Evolutionary conservation across 2,888 invertebrate species (phyloP).

Genomic region (Ashinkailepas kermadecensis): DNA sequence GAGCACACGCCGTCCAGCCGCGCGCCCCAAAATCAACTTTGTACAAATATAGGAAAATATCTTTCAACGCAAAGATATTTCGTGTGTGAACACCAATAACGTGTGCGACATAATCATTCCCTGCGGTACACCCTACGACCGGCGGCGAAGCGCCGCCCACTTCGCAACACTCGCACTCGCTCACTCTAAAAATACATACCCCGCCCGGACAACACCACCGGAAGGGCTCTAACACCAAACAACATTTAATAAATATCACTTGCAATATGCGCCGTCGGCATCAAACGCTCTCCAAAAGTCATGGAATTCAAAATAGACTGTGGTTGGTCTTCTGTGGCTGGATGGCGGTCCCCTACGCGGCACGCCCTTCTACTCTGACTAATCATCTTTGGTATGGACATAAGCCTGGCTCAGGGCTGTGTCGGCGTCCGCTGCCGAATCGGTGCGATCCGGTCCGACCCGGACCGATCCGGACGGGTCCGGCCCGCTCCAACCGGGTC

Average conservation of each 20-base stretch:
- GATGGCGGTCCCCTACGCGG: no score
- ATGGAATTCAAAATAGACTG: constrained; percentile 11
- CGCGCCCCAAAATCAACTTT: neutral
- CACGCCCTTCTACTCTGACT: no score
- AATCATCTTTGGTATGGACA: no score
- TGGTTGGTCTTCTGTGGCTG: no score
- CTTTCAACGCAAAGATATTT: constrained; percentile 11
- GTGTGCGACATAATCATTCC: neutral
- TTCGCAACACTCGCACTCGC: neutral
- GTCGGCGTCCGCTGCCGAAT: no score
- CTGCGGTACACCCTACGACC: neutral
- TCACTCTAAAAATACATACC: neutral
- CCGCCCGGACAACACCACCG: neutral
- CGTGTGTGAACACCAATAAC: neutral
- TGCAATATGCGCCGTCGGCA: neutral
- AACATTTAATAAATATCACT: constrained; percentile 8
- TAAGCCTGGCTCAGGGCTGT: no score
- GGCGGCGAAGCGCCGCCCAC: no score
- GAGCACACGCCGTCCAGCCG: neutral
- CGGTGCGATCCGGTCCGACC: no score
- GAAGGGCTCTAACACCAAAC: neutral
- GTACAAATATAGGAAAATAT: constrained; percentile 23
- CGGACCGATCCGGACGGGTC: no score
- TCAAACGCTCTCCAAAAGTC: neutral
- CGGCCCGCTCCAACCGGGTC: no score